These are phyloP conservation scores for Matsumurasca onukii DNA, from an alignment of 1,140 invertebrate genomes.

Conservation along the genomic window DNA sequence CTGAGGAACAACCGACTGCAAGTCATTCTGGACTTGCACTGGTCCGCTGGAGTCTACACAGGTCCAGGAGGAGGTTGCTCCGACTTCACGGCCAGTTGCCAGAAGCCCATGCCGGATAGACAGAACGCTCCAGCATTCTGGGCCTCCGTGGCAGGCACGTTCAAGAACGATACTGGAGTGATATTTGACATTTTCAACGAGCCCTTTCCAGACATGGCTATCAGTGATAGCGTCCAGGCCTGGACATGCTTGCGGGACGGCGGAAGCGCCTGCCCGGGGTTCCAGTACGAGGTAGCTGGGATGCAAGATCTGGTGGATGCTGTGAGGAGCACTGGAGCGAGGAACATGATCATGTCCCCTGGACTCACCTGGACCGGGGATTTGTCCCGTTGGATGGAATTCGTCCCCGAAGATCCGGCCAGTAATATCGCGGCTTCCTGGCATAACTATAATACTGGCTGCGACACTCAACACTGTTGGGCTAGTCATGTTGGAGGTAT, in stretches of 20 bases:
- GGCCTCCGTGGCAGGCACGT: neutral
- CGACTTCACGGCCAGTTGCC: neutral
- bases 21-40: constrained; percentile 1
- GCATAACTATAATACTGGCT: neutral
- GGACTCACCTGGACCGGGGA: neutral
- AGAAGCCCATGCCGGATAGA: constrained; percentile 12
- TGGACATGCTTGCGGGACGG: constrained; percentile 10
- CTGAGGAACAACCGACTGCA: neutral
- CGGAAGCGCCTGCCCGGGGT: neutral
- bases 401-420: neutral
- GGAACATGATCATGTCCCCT: neutral
- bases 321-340: constrained; percentile 1
- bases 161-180: constrained; percentile 6
- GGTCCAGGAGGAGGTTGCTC: neutral
- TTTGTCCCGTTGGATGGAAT: neutral
- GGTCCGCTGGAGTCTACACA: neutral
- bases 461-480: constrained; percentile 3
- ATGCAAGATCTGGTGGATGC: constrained; percentile 6
- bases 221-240: neutral
- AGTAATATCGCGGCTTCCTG: neutral
- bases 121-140: neutral
- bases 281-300: neutral
- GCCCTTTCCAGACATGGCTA: too few species aligned
- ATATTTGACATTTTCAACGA: constrained; percentile 11
- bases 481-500: neutral